Base-by-base conservation (phyloP, 2,888 invertebrate species). In the Macroteleia sp. region DNA sequence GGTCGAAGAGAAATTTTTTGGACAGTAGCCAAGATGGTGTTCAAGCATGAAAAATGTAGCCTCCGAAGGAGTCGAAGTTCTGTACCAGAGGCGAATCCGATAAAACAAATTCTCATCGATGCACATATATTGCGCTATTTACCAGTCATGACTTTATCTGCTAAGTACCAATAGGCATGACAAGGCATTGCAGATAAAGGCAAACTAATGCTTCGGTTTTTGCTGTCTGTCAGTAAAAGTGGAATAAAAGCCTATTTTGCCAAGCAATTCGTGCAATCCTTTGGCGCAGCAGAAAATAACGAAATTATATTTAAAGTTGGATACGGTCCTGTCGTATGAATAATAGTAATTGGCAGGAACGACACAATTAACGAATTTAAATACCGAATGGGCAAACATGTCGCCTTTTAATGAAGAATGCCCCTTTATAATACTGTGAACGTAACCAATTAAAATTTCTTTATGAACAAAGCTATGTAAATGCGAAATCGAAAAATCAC, bases 41-140 rank as follows among this genome's bases (percentile, higher is more conserved):
- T 75, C 52, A 25, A 59, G 75, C 48, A 67, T 75, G 67, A 75
- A 75, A 75, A 61, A 75, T 67, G 75, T 75, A 56, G 46, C 66
- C 41, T 74, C 74, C 67, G 61, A 67, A 61, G 67, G 54, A 66
- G 73, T 42, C 44, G 52, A 30, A 42, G 41, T 50, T 46, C 46
- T 17, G 54, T 75, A 57, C 69, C 64, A 50, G 50, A 61, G 56
- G 69, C 56, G 56, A 76, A 61, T 62, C 48, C 52, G 75, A 76
- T 76, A 69, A 62, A 76, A 76, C 57, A 76, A 76, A 76, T 76
- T 76, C 50, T 56, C 69, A 48, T 57, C 56, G 69, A 32, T 32
- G 69, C 17, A 41, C 69, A 62, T 62, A 46, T 54, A 76, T 69
- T 56, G 62, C 57, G 42, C 69, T 69, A 76, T 76, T 76, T 76